phyloP scores from a whole-genome alignment of 53 echinoderm and acorn worm genomes.

The Pentamera pediparva region DNA sequence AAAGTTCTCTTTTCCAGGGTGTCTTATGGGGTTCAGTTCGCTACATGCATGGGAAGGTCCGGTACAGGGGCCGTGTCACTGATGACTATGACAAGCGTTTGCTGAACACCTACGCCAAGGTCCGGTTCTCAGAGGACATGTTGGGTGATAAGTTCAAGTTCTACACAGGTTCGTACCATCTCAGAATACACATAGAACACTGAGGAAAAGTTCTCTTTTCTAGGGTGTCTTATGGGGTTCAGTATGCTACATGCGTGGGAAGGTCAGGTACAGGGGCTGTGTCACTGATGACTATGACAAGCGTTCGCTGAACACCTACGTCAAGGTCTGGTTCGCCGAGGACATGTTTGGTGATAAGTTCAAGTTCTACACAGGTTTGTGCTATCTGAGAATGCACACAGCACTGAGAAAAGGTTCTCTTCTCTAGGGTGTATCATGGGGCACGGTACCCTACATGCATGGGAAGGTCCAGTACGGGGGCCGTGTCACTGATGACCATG shows the following conservation, averaged over 20 bases:
- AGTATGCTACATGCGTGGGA: conserved; percentile 91
- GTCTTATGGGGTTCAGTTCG: conserved; percentile 91
- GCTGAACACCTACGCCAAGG: conserved; percentile 83
- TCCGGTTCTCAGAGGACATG: conserved; percentile 99
- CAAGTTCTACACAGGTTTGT: conserved; percentile 99
- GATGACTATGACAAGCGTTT: conserved; percentile 97
- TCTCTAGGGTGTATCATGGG: conserved; percentile 92
- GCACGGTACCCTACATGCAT: conserved; percentile 88
- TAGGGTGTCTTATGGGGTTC: conserved; percentile 97
- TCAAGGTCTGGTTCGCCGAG: conserved; percentile 95
- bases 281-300: conserved; percentile 98
- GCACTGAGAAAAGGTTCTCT: no score
- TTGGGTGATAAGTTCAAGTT: conserved; percentile 98
- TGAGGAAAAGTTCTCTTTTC: no score
- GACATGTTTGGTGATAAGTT: conserved; percentile 97
- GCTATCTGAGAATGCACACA: no score
- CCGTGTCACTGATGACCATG: conserved; percentile 94
- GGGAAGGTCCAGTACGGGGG: conserved; percentile 99
- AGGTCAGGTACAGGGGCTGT: conserved; percentile 95
- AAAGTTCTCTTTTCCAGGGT: conserved; percentile 59
- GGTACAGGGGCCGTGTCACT: conserved; percentile 95
- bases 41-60: conserved; percentile 97
- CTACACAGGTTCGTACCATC: conserved; percentile 97
- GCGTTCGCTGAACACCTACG: conserved; percentile 87
- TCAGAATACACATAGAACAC: no score